A percentile compares a stretch with the other conserved stretches of the same genome.
phyloP scores from a whole-genome alignment of 2,888 invertebrate genomes.

The Syrista parreyssii region DNA sequence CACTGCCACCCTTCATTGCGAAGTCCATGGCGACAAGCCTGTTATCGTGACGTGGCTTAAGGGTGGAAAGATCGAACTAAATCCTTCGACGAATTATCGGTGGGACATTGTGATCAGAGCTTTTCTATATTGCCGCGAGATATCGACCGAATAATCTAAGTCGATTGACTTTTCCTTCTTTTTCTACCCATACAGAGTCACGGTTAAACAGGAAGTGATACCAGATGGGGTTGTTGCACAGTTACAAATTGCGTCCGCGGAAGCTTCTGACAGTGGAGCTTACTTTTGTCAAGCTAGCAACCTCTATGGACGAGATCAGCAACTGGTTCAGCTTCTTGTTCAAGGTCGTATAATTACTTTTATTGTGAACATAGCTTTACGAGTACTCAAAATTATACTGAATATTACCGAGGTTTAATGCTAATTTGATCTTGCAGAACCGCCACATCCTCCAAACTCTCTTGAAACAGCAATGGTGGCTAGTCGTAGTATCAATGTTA shows the following conservation, averaged over 20 bases:
- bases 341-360: slow-evolving; percentile 65
- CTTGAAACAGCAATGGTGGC: slow-evolving; percentile 77
- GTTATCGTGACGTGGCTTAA: slow-evolving; percentile 81
- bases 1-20: slow-evolving; percentile 78
- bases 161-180: neutral
- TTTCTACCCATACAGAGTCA: slow-evolving; percentile 62
- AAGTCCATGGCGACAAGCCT: slow-evolving; percentile 83
- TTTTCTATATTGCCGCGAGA: neutral
- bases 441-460: slow-evolving; percentile 77
- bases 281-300: slow-evolving; percentile 85
- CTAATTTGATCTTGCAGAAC: slow-evolving; percentile 68
- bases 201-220: slow-evolving; percentile 76
- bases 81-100: slow-evolving; percentile 79
- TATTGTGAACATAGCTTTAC: neutral
- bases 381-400: too few relatives aligned
- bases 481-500: slow-evolving; percentile 79
- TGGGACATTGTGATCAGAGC: slow-evolving; percentile 42
- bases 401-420: neutral
- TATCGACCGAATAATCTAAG: neutral
- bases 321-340: slow-evolving; percentile 77
- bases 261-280: slow-evolving; percentile 78
- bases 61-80: slow-evolving; percentile 76
- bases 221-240: slow-evolving; percentile 78
- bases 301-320: slow-evolving; percentile 78
- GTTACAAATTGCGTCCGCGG: slow-evolving; percentile 76